Conservation (phyloP, 1,140 invertebrate genomes). For the Bombus haemorrhoidalis region DNA sequence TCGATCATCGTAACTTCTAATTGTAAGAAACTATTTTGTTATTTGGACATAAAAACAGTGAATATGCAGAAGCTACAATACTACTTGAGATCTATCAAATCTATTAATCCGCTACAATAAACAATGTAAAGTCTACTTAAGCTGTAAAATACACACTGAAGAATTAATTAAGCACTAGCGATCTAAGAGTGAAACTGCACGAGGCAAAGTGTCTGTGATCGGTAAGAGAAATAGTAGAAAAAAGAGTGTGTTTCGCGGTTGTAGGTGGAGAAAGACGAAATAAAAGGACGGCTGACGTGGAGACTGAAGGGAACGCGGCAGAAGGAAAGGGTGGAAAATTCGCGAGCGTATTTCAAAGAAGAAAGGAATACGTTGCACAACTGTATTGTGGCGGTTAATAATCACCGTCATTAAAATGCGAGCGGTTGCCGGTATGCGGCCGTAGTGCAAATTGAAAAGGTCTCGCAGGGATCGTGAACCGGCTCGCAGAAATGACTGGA, state of each 20-base stretch:
- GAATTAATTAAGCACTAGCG: not conserved
- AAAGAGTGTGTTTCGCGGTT: not conserved
- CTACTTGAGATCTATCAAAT: too few relatives aligned
- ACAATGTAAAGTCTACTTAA: too few relatives aligned
- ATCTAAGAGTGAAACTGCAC: not conserved
- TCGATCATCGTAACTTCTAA: too few relatives aligned
- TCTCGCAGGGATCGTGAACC: not conserved
- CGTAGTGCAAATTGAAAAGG: constrained; percentile 38
- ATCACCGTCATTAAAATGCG: constrained; percentile 45
- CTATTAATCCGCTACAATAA: too few relatives aligned
- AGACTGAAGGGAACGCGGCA: not conserved
- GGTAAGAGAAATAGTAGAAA: not conserved
- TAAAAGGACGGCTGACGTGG: not conserved
- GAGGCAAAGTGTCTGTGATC: not conserved
- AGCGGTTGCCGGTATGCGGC: not conserved
- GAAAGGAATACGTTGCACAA: too few relatives aligned
- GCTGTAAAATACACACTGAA: not conserved
- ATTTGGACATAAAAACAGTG: too few relatives aligned
- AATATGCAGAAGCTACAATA: too few relatives aligned
- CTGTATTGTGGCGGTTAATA: constrained; percentile 21
- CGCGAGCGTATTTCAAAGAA: not conserved
- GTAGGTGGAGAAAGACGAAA: not conserved
- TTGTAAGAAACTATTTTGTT: too few relatives aligned
- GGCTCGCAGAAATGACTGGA: not conserved
- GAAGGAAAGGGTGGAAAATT: not conserved